Evolutionary conservation across 2,888 invertebrate species (phyloP), one percentile per base, ranked within the genome.

Genomic region (Agrilus mali): DNA sequence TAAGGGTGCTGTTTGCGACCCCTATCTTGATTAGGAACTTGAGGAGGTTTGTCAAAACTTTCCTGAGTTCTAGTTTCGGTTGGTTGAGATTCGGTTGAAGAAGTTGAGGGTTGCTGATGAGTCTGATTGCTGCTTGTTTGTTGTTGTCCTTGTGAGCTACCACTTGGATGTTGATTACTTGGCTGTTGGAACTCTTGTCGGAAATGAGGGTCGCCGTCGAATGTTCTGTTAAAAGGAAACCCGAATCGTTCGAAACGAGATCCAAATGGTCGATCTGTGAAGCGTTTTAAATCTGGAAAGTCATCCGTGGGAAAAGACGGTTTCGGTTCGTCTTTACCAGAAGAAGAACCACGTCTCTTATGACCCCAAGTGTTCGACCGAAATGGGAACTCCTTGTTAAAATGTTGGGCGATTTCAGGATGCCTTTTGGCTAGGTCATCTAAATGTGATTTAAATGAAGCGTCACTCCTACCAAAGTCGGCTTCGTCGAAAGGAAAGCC

Each of bases 401-500:
- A 68, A 43, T 80, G 78, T 58, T 80, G 80, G 47, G 83, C 82
- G 57, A 85, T 77, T 61, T 84, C 82, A 33, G 85, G 85, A 63
- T 84, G 82, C 10, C 82, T 72, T 51, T 78, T 70, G 36, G 81
- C 82, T 52, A 84, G 70, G 60, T 82, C 78, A 66, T 82, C 80
- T 63, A 84, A 71, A 47, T 74, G 73, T 27, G 68, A 61, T 7
- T 68, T 66, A 48, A 75, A 70, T 44, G 71, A 70, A 37, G 55
- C 49, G 33, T 56, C 53, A 41, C 44, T 35, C 4, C 46, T 40
- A 22, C 15, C 44, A 47, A 55, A 55, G 50, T 66, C 65, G 46
- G 64, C 63, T 57, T 76, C 75, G 60, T 81, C 80, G 63, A 82
- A 82, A 50, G 81, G 80, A 57, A 80, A 82, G 50, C 79, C 80